phyloP scores from a whole-genome alignment of 2,888 invertebrate species.

The Volucella bombylans region DNA sequence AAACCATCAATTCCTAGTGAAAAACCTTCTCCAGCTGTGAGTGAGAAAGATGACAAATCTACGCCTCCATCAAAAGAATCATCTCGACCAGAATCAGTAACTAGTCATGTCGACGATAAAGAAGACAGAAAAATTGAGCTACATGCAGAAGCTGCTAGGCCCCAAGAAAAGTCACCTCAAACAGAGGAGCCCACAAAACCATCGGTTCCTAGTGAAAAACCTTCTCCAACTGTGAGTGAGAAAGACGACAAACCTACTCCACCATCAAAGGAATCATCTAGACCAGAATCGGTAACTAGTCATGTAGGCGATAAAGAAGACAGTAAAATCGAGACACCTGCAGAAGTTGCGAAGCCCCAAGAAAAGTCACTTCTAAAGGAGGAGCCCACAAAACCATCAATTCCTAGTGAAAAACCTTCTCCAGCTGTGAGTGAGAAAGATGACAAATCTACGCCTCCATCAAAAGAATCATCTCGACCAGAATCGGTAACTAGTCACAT shows the following conservation, averaged over 20 bases:
- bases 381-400: too few species aligned
- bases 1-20: too few species aligned
- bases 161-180: too few species aligned
- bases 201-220: too few species aligned
- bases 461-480: conserved; percentile 69
- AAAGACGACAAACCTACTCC: conserved; percentile 52
- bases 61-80: conserved; percentile 57
- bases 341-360: too few species aligned
- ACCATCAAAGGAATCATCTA: conserved; percentile 21
- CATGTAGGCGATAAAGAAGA: conserved; percentile 30
- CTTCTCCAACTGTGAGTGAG: conserved; percentile 61
- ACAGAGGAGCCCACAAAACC: too few species aligned
- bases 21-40: too few species aligned
- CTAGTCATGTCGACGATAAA: neutral
- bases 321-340: too few species aligned
- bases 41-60: too few species aligned
- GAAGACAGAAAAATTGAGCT: too few species aligned
- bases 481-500: conserved; percentile 66
- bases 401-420: conserved; percentile 62
- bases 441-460: conserved; percentile 54
- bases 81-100: neutral
- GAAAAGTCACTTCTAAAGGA: too few species aligned
- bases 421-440: conserved; percentile 56
- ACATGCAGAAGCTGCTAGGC: too few species aligned
- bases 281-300: conserved; percentile 70